Conservation (phyloP, 2,888 invertebrate genomes). For the Leucoma salicis region DNA sequence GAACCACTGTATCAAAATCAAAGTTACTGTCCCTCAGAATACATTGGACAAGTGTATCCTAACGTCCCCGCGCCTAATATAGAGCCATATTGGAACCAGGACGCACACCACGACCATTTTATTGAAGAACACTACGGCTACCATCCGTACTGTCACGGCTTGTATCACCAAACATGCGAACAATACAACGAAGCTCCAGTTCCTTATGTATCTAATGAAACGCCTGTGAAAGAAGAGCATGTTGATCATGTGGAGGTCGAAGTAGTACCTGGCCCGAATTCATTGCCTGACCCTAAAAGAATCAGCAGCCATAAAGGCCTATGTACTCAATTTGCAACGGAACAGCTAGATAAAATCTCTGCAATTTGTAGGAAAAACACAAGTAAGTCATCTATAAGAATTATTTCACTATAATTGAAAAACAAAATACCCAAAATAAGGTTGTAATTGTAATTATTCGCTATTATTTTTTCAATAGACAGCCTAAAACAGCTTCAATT, state of each 20-base stretch:
- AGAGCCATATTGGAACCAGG: conserved; percentile 64
- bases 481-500: no score
- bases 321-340: conserved; percentile 19
- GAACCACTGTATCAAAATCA: conserved; percentile 54
- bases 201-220: conserved; percentile 36
- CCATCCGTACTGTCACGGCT: conserved; percentile 63
- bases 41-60: conserved; percentile 56
- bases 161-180: conserved; percentile 64
- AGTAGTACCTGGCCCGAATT: conserved; percentile 15
- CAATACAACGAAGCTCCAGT: conserved; percentile 43
- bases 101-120: conserved; percentile 60
- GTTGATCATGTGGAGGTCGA: conserved; percentile 37
- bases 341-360: conserved; percentile 39
- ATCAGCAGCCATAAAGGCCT: conserved; percentile 26
- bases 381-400: no score
- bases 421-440: not conserved
- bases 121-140: conserved; percentile 67
- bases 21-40: conserved; percentile 55
- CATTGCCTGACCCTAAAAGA: conserved; percentile 23
- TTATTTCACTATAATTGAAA: no score
- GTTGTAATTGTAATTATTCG: not conserved
- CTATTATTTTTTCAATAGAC: not conserved
- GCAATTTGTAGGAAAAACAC: conserved; percentile 49
- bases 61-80: conserved; percentile 59
- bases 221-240: conserved; percentile 37